These are phyloP conservation scores for Dicyrtoma fusca DNA, from an alignment of 2,888 invertebrate genomes.

Conservation along the genomic window DNA sequence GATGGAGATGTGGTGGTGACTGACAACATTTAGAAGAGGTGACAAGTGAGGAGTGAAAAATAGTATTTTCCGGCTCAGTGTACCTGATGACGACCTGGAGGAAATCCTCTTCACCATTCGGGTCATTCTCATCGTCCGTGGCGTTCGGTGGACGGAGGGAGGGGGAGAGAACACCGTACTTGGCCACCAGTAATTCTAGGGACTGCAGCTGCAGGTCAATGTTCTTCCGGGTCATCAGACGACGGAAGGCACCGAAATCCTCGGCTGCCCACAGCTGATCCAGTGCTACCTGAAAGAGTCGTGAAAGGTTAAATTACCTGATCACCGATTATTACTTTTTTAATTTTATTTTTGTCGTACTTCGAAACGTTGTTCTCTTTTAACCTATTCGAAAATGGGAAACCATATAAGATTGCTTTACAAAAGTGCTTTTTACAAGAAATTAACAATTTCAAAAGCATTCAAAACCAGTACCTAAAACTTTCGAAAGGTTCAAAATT, in stretches of 20 bases:
- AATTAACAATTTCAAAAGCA: no score
- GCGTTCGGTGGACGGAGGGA: conserved; percentile 47
- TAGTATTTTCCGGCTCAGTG: conserved; percentile 40
- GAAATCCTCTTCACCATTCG: conserved; percentile 55
- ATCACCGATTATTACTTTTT: no score
- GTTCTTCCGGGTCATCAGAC: conserved; percentile 92
- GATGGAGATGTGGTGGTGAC: conserved; percentile 11
- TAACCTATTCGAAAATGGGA: no score
- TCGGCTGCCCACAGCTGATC: conserved; percentile 92
- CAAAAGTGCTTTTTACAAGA: no score
- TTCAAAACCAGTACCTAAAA: no score
- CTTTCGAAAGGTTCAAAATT: no score
- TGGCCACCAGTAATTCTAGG: conserved; percentile 78
- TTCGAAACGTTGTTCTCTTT: no score
- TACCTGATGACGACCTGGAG: conserved; percentile 56
- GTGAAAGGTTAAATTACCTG: conserved; percentile 8
- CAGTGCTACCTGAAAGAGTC: conserved; percentile 63
- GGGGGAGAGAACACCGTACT: conserved; percentile 63
- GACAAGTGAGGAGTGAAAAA: conserved; percentile 36
- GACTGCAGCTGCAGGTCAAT: conserved; percentile 88
- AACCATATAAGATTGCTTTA: no score
- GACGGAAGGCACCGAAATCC: conserved; percentile 83
- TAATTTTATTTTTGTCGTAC: no score
- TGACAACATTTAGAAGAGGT: conserved; percentile 29
- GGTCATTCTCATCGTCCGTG: conserved; percentile 35